Evolutionary conservation across 2,888 invertebrate species (phyloP).

Genomic region (Sepioteuthis lessoniana): DNA sequence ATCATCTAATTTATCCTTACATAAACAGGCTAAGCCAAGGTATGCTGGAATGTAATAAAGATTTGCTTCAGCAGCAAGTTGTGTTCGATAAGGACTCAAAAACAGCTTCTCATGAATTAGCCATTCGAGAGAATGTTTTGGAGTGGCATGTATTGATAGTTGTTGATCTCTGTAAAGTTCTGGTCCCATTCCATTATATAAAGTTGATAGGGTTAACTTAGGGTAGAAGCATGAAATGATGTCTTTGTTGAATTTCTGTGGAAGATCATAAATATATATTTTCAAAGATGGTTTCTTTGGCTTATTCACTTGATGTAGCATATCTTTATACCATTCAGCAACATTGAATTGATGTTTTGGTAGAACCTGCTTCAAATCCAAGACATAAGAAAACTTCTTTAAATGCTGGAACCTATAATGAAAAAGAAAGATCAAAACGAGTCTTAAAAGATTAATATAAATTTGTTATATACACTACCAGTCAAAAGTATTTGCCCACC

Average conservation of each 20-base stretch:
- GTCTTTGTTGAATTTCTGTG: constrained; percentile 54
- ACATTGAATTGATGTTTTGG: not conserved
- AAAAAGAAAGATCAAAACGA: not conserved
- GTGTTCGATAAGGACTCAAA: constrained; percentile 56
- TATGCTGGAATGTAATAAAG: not conserved
- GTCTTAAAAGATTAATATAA: too few species aligned
- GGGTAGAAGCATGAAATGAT: constrained; percentile 51
- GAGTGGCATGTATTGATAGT: constrained; percentile 51
- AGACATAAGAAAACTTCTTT: not conserved
- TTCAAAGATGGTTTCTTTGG: constrained; percentile 51
- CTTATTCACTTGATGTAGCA: not conserved
- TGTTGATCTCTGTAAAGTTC: constrained; percentile 48
- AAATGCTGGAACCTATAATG: not conserved
- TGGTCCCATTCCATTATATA: constrained; percentile 49
- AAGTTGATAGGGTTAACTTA: not conserved
- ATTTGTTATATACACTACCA: too few species aligned
- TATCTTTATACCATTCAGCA: not conserved
- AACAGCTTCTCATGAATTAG: constrained; percentile 60
- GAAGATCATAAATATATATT: constrained; percentile 57
- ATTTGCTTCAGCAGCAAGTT: constrained; percentile 49
- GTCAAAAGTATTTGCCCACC: too few species aligned
- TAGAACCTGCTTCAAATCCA: not conserved
- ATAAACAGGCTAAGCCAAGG: not conserved
- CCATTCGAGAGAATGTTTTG: constrained; percentile 61
- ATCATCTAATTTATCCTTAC: not conserved